These are phyloP conservation scores for Drosophila tripunctata DNA, from an alignment of 2,888 invertebrate species.

Conservation along the genomic window DNA sequence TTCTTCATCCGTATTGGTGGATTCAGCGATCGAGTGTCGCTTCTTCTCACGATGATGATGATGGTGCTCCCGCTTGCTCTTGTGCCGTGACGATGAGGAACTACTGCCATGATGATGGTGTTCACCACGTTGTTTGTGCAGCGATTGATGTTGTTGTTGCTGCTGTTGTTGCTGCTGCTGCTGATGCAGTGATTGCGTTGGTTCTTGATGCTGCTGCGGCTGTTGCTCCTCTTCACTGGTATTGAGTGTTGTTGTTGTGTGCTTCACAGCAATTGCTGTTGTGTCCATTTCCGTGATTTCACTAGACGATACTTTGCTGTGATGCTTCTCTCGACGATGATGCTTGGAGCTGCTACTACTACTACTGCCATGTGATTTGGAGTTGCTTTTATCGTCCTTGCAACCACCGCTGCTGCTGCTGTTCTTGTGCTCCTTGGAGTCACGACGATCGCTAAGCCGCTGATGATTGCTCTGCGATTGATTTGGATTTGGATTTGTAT, in stretches of 20 bases:
- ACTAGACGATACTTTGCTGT: slow-evolving; percentile 79
- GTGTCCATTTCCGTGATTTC: slow-evolving; percentile 43
- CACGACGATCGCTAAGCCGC: slow-evolving; percentile 67
- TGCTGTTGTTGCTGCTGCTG: slow-evolving; percentile 26
- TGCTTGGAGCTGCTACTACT: slow-evolving; percentile 64
- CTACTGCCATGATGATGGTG: slow-evolving; percentile 64
- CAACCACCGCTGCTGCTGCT: slow-evolving; percentile 42
- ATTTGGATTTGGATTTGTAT: slow-evolving; percentile 14
- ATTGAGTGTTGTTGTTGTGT: slow-evolving; percentile 45
- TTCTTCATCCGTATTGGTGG: slow-evolving; percentile 77
- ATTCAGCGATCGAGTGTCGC: slow-evolving; percentile 77
- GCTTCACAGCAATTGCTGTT: slow-evolving; percentile 18
- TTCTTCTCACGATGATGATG: slow-evolving; percentile 84
- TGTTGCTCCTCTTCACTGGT: slow-evolving; percentile 71
- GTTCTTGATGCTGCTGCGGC: slow-evolving; percentile 33
- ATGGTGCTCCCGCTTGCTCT: slow-evolving; percentile 79
- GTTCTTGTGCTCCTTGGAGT: slow-evolving; percentile 71
- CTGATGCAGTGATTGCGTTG: neutral
- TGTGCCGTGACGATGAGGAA: slow-evolving; percentile 79
- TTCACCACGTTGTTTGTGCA: slow-evolving; percentile 62
- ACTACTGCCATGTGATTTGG: slow-evolving; percentile 50
- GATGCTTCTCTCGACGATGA: slow-evolving; percentile 74
- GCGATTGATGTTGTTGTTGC: slow-evolving; percentile 14
- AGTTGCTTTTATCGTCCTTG: slow-evolving; percentile 54
- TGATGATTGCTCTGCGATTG: slow-evolving; percentile 53